Evolutionary conservation across 2,888 invertebrate species (phyloP).

Genomic region (Nowickia ferox): DNA sequence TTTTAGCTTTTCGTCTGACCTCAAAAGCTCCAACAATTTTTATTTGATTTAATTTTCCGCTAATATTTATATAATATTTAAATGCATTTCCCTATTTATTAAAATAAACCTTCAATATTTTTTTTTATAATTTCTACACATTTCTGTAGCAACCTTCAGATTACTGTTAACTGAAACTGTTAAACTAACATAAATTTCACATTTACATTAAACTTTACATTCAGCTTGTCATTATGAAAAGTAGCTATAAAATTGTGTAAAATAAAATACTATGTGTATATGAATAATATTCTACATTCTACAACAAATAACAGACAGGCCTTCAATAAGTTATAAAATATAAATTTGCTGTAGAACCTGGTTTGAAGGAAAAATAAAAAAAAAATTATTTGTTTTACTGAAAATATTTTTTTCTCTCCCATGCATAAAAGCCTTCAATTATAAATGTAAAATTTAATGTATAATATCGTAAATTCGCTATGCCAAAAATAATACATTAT

Average conservation of each 20-base stretch:
- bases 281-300: not conserved
- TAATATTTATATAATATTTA: not conserved
- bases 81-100: constrained; percentile 47
- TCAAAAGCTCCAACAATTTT: not conserved
- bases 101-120: constrained; percentile 50
- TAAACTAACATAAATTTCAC: constrained; percentile 17
- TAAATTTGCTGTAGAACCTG: constrained; percentile 17
- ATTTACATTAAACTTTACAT: constrained; percentile 22
- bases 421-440: constrained; percentile 8
- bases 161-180: constrained; percentile 28
- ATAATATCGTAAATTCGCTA: too few relatives aligned
- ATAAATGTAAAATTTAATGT: not conserved
- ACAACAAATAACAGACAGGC: constrained; percentile 6
- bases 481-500: too few relatives aligned
- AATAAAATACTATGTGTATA: not conserved
- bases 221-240: constrained; percentile 5
- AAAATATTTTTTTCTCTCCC: not conserved
- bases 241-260: not conserved
- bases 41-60: not conserved
- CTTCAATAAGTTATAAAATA: constrained; percentile 20
- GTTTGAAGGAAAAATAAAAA: constrained; percentile 5
- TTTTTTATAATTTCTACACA: not conserved
- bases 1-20: too few relatives aligned
- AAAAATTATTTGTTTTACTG: constrained; percentile 1
- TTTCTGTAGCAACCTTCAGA: constrained; percentile 41